Evolutionary conservation across 2,888 invertebrate genomes (phyloP).

Genomic region (Myathropa florea): DNA sequence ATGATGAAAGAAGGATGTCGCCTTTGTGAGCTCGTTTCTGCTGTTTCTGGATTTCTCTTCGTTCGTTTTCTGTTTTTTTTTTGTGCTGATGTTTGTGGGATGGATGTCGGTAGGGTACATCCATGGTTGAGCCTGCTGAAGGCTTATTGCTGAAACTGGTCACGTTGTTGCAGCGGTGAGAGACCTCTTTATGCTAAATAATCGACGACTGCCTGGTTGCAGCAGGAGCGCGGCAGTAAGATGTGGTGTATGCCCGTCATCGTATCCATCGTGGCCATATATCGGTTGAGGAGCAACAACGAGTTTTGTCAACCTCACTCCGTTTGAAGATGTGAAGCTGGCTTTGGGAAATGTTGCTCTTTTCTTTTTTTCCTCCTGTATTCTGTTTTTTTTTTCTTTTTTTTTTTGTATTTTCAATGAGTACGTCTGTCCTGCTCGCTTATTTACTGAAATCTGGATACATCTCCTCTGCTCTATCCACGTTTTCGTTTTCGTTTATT

Average conservation of each 20-base stretch:
- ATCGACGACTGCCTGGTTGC: slow-evolving; percentile 69
- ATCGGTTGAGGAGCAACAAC: slow-evolving; percentile 61
- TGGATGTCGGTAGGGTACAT: slow-evolving; percentile 5
- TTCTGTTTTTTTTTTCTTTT: background rate
- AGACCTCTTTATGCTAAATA: slow-evolving; percentile 71
- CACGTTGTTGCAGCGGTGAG: slow-evolving; percentile 69
- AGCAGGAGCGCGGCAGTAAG: slow-evolving; percentile 58
- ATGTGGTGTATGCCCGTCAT: slow-evolving; percentile 57
- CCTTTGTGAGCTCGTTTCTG: slow-evolving; percentile 1
- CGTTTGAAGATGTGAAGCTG: slow-evolving; percentile 37
- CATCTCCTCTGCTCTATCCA: background rate
- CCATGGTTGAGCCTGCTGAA: slow-evolving; percentile 50
- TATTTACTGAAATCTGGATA: slow-evolving; percentile 41
- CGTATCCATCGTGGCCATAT: slow-evolving; percentile 46
- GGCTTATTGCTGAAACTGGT: slow-evolving; percentile 71
- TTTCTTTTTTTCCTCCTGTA: no score
- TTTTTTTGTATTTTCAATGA: background rate
- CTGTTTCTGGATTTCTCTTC: background rate
- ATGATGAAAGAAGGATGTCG: slow-evolving; percentile 53
- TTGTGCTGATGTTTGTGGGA: slow-evolving; percentile 21
- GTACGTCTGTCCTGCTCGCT: slow-evolving; percentile 53
- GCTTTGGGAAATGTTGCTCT: background rate
- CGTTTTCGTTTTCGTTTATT: background rate
- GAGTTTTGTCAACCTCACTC: slow-evolving; percentile 65
- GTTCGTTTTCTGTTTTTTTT: background rate